phyloP scores from a whole-genome alignment of 2,113 vertebrate species.

The Rhinolophus sinicus region DNA sequence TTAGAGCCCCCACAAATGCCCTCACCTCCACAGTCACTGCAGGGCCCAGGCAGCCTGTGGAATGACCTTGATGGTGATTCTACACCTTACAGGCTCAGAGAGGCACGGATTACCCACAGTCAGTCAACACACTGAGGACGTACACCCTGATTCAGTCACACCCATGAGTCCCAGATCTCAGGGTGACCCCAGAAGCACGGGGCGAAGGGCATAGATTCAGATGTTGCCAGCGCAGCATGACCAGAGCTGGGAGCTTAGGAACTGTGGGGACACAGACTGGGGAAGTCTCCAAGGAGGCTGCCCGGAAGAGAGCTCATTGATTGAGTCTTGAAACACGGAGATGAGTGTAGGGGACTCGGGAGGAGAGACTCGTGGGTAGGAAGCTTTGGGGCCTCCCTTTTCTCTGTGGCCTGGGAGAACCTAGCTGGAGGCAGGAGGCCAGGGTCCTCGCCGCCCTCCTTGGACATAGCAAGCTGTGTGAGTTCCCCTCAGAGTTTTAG shows the following conservation, averaged over 20 bases:
- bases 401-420: accelerated
- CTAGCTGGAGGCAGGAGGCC: background rate
- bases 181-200: background rate
- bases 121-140: too few species aligned
- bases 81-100: background rate
- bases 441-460: background rate
- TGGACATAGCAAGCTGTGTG: background rate
- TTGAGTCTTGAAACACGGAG: background rate
- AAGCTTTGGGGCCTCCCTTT: background rate
- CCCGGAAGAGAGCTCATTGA: background rate
- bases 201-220: background rate
- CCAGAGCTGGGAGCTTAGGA: background rate
- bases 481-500: background rate
- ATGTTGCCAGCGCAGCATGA: background rate
- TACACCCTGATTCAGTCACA: accelerated
- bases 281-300: background rate
- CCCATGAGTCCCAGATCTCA: background rate
- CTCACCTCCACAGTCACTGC: background rate
- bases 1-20: background rate
- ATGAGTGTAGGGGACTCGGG: background rate
- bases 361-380: background rate
- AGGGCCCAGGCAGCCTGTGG: background rate
- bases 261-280: background rate
- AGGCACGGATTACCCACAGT: background rate
- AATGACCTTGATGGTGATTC: background rate